phyloP scores from a whole-genome alignment of 1,140 invertebrate species.

The Acromyrmex echinatior region DNA sequence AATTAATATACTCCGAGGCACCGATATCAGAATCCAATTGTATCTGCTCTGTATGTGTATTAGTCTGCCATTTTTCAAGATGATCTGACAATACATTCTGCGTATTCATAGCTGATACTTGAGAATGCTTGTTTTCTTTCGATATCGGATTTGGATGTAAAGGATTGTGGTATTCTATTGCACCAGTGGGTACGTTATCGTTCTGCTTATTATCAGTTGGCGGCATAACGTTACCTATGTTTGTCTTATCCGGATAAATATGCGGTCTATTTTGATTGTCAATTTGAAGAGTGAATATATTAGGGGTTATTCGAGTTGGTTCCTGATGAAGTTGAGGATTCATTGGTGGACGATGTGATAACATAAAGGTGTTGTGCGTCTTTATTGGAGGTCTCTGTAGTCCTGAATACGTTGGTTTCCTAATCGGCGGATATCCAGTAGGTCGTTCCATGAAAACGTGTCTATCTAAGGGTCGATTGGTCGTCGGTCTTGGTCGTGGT shows the following conservation, averaged over 20 bases:
- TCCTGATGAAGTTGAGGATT: slow-evolving; percentile 64
- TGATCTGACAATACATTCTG: slow-evolving; percentile 61
- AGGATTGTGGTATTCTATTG: slow-evolving; percentile 82
- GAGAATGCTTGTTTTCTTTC: slow-evolving; percentile 34
- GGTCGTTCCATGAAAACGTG: slow-evolving; percentile 78
- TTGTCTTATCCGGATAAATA: slow-evolving; percentile 61
- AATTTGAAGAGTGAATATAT: slow-evolving; percentile 52
- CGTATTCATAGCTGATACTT: not conserved
- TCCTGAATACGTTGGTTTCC: slow-evolving; percentile 74
- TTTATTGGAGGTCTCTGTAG: slow-evolving; percentile 75
- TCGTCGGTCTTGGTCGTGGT: slow-evolving; percentile 79
- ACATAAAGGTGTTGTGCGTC: slow-evolving; percentile 63
- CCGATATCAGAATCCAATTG: slow-evolving; percentile 79
- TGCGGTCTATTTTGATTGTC: slow-evolving; percentile 67
- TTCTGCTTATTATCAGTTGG: slow-evolving; percentile 50
- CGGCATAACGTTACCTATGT: not conserved
- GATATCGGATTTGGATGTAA: slow-evolving; percentile 73
- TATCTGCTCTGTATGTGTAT: slow-evolving; percentile 69
- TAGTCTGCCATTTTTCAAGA: slow-evolving; percentile 65
- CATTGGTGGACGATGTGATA: slow-evolving; percentile 58
- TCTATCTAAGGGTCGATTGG: slow-evolving; percentile 74
- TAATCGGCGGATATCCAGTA: slow-evolving; percentile 64
- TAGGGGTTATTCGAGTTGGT: slow-evolving; percentile 54
- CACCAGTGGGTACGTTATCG: slow-evolving; percentile 77
- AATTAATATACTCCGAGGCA: slow-evolving; percentile 81